Evolutionary conservation across 2,113 vertebrate species (phyloP), one percentile per base, ranked within the genome.

Genomic region (Caretta caretta): DNA sequence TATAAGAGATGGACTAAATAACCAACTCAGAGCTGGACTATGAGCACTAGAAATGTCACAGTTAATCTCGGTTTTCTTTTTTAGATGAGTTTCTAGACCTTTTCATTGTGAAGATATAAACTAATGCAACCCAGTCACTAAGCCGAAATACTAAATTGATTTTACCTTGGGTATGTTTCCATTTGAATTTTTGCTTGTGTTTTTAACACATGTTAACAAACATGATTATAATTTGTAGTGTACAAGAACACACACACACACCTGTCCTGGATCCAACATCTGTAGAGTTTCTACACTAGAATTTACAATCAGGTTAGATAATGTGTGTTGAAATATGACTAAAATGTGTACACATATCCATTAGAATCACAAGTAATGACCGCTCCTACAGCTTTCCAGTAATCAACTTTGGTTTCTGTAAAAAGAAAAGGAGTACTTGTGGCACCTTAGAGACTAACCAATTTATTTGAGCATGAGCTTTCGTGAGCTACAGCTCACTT

Each of bases 1-100:
- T 92, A 90, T 87, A 91, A 72, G 80, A 79, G 78, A 56, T 91
- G 69, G 87, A 76, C 24, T 90, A 54, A 95, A 86, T 85, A 97
- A 96, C 82, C 75, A 84, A 16, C 93, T 92, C 1, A 0, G 91
- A 76, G 9, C 80, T 50, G 65, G 72, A 10, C 1, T 72, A 88
- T 5, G 59, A 76, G 84, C 83, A 79, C 65, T 72, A 84, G 16
- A 84, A 89, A 20, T 59, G 57, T 10, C 38, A 79, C 0, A 0
- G 57, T 42, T 94, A 78, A 48, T 27, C 12, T 46, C 25, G 7
- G 13, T 13, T 78, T 78, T 80, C 57, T 90, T 29, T 87, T 95
- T 10, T 38, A 56, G 51, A 17, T 22, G 65, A 80, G 19, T 84
- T 89, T 42, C 59, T 76, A 48, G 10, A 49, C 46, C 29, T 80